Conservation (phyloP, 2,113 vertebrate species). For the Sturnus vulgaris region DNA sequence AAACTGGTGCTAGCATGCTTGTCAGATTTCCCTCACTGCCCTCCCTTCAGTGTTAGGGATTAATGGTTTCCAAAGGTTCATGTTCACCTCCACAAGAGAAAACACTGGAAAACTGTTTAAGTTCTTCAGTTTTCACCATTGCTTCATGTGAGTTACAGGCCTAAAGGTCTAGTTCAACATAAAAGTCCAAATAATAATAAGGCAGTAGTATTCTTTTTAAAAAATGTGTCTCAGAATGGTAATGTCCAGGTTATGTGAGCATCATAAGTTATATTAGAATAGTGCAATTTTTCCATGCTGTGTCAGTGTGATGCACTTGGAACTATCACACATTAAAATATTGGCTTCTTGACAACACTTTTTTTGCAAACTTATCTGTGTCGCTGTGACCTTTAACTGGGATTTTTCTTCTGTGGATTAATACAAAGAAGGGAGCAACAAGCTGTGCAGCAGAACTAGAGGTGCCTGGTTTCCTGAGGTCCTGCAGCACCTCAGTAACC, state of each 20-base stretch:
- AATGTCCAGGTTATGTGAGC: background rate
- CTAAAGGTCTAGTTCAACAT: background rate
- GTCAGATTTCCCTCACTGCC: background rate
- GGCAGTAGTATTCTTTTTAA: background rate
- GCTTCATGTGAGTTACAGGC: background rate
- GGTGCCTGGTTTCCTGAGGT: fast-evolving
- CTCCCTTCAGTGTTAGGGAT: background rate
- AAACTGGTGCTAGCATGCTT: background rate
- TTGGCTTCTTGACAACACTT: background rate
- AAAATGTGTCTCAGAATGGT: background rate
- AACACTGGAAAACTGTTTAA: background rate
- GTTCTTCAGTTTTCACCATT: background rate
- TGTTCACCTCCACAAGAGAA: background rate
- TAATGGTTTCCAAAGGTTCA: background rate
- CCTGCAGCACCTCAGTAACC: background rate
- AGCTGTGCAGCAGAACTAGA: background rate
- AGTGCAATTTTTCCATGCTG: background rate
- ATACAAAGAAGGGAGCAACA: background rate
- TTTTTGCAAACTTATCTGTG: background rate
- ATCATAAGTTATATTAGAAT: background rate
- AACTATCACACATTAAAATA: background rate
- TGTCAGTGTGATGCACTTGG: background rate
- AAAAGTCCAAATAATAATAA: background rate
- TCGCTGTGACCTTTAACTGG: background rate
- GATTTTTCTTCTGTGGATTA: background rate